Evolutionary conservation across 2,888 invertebrate species (phyloP).

Genomic region (Digitonthophagus gazella): DNA sequence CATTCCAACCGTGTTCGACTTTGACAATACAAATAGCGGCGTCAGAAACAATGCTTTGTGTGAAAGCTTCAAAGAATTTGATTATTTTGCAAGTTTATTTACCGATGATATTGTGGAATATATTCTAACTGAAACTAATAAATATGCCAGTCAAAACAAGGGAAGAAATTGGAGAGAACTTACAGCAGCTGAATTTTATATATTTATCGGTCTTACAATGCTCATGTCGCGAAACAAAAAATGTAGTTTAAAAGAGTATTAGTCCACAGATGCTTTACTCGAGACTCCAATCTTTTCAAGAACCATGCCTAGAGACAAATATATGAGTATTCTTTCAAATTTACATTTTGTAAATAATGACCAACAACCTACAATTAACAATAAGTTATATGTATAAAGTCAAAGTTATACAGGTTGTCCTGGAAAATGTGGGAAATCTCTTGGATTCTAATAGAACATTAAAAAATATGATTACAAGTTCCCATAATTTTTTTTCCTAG

Average conservation of each 20-base stretch:
- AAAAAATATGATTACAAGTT: no score
- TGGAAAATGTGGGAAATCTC: no score
- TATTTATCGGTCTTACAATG: not conserved
- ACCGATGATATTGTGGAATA: not conserved
- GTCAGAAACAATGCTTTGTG: not conserved
- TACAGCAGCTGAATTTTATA: not conserved
- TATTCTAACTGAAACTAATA: not conserved
- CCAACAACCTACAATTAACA: not conserved
- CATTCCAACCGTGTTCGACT: not conserved
- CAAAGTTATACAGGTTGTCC: no score
- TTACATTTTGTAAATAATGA: not conserved
- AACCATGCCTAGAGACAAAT: not conserved
- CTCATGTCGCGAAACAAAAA: not conserved
- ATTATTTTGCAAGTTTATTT: not conserved
- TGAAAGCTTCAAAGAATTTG: no score
- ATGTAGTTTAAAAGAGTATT: no score
- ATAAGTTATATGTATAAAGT: no score
- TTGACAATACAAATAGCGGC: not conserved
- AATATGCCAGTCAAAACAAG: no score
- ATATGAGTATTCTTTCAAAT: conserved; percentile 6
- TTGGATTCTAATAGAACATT: no score
- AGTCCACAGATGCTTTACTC: no score
- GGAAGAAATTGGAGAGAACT: not conserved
- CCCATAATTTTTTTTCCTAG: no score
- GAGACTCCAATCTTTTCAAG: not conserved